phyloP scores from a whole-genome alignment of 2,113 vertebrate genomes.

The Aleadryas rufinucha region DNA sequence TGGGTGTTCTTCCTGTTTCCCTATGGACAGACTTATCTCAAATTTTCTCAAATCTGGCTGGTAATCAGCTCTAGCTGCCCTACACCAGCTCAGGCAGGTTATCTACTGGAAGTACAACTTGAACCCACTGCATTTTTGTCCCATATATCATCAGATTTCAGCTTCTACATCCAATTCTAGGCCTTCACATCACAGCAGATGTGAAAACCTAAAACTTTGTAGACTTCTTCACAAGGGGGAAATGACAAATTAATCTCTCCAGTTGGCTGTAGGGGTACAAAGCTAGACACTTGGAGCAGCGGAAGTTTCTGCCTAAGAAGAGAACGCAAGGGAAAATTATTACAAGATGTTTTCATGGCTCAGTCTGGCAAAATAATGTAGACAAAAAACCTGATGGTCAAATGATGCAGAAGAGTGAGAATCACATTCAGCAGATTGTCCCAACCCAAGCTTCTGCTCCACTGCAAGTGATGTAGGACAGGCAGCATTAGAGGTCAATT shows the following conservation, averaged over 20 bases:
- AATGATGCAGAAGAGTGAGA: background rate
- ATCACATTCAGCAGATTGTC: background rate
- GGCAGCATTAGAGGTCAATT: background rate
- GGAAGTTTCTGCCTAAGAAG: background rate
- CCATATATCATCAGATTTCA: background rate
- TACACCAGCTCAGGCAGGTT: background rate
- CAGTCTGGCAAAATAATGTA: background rate
- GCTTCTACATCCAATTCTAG: background rate
- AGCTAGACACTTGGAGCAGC: background rate
- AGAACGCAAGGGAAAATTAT: background rate
- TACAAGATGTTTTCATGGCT: background rate
- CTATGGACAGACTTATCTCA: background rate
- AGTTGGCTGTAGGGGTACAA: background rate
- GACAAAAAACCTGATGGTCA: background rate
- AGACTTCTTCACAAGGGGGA: background rate
- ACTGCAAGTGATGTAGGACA: background rate
- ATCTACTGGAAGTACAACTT: background rate
- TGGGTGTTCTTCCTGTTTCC: background rate
- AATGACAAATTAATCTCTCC: background rate
- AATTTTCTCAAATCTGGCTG: background rate
- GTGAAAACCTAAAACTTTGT: background rate
- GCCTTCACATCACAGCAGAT: background rate
- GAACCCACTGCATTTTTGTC: background rate
- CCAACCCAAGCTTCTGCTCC: background rate
- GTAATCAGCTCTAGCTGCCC: background rate